A percentile compares a stretch with the other conserved stretches of the same genome.
phyloP scores from a whole-genome alignment of 2,797 vertebrate species.

The Trachops cirrhosus region DNA sequence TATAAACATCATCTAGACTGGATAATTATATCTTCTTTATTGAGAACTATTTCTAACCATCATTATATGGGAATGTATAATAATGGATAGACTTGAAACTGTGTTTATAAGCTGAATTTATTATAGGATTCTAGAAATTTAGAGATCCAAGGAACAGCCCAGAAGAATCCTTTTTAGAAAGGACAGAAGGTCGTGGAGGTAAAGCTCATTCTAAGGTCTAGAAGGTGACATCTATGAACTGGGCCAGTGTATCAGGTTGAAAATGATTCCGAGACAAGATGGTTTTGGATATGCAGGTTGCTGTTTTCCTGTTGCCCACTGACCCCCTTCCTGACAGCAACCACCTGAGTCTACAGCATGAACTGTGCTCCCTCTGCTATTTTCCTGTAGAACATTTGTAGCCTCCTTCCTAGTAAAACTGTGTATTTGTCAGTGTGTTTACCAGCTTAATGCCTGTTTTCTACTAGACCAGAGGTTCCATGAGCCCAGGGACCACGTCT shows the following conservation, averaged over 20 bases:
- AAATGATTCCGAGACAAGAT: background rate
- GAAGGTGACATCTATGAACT: background rate
- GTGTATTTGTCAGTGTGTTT: background rate
- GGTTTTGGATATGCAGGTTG: background rate
- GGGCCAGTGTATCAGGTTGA: background rate
- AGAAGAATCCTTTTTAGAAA: background rate
- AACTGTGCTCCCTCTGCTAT: too few relatives aligned
- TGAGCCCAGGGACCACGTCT: background rate
- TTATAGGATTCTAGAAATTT: background rate
- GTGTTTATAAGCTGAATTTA: background rate
- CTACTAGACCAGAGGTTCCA: background rate
- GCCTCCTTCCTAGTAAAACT: background rate
- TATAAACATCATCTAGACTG: background rate
- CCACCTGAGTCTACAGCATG: background rate
- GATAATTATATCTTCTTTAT: conserved; percentile 40
- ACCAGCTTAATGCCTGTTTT: background rate
- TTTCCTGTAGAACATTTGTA: background rate
- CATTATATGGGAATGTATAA: background rate
- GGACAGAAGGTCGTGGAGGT: background rate
- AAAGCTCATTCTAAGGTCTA: background rate
- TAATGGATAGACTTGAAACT: background rate
- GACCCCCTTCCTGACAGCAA: background rate
- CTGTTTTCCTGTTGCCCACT: background rate
- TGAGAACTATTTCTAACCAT: conserved; percentile 17
- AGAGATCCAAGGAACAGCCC: background rate